These are phyloP conservation scores for Hartigia nigra DNA, from an alignment of 2,888 invertebrate species.

Conservation along the genomic window DNA sequence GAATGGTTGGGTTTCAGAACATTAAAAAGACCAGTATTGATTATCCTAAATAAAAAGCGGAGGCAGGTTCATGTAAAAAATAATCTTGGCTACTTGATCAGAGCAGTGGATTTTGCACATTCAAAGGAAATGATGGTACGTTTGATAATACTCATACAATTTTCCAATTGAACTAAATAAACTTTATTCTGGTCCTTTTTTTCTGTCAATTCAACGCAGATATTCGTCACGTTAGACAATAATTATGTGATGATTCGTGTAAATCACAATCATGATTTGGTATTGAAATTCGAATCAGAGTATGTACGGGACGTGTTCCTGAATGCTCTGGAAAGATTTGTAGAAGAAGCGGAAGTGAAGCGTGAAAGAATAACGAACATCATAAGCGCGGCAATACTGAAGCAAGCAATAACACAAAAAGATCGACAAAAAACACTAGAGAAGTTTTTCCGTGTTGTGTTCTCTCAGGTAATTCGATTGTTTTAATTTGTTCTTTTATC, in stretches of 20 bases:
- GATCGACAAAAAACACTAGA: conserved; percentile 68
- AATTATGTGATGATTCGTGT: conserved; percentile 64
- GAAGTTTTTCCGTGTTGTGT: conserved; percentile 69
- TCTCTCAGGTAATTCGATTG: conserved; percentile 64
- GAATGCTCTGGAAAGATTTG: conserved; percentile 60
- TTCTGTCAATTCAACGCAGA: conserved; percentile 32
- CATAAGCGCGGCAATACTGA: conserved; percentile 51
- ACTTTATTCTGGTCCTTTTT: not conserved
- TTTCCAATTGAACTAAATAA: not conserved
- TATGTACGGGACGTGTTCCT: conserved; percentile 63
- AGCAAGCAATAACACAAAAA: conserved; percentile 65
- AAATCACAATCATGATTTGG: conserved; percentile 69
- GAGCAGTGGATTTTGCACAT: conserved; percentile 65
- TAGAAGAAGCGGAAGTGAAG: conserved; percentile 43
- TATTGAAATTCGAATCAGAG: conserved; percentile 66
- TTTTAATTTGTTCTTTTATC: conserved; percentile 1
- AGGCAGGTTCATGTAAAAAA: conserved; percentile 63
- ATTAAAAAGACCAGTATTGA: conserved; percentile 59
- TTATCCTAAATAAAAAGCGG: conserved; percentile 56
- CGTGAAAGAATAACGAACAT: conserved; percentile 47
- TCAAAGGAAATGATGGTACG: conserved; percentile 28
- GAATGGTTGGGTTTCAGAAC: conserved; percentile 64
- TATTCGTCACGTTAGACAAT: conserved; percentile 61
- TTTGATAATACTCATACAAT: conserved; percentile 1
- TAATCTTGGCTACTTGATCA: conserved; percentile 60